Percentiles rank a stretch among this genome's conserved stretches.
phyloP scores from a whole-genome alignment of 2,888 invertebrate genomes.

The Branchipolynoe longqiensis region DNA sequence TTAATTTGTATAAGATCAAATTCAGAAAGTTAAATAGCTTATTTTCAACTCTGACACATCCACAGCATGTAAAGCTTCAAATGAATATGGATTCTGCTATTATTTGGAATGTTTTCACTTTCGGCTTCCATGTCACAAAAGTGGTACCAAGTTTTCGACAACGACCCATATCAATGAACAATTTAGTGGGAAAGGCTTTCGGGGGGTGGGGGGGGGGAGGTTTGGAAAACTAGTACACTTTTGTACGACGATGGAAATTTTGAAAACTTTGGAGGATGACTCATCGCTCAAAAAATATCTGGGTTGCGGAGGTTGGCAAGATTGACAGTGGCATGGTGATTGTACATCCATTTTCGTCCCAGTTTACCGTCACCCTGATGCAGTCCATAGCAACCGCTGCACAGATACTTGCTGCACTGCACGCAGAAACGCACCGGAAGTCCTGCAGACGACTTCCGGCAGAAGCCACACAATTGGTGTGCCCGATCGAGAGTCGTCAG shows the following conservation, averaged over 20 bases:
- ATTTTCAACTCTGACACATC: too few relatives aligned
- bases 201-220: background rate
- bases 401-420: constrained; percentile 22
- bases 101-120: too few relatives aligned
- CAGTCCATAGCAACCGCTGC: background rate
- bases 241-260: too few relatives aligned
- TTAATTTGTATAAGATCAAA: too few relatives aligned
- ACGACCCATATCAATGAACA: too few relatives aligned
- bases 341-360: constrained; percentile 23
- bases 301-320: constrained; percentile 29
- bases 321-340: constrained; percentile 12
- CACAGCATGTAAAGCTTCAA: too few relatives aligned
- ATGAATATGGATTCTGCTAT: too few relatives aligned
- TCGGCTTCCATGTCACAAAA: too few relatives aligned
- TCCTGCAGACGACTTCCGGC: background rate
- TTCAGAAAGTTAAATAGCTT: too few relatives aligned
- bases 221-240: background rate
- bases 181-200: too few relatives aligned
- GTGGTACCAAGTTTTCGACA: too few relatives aligned
- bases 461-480: constrained; percentile 2
- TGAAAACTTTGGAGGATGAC: too few relatives aligned
- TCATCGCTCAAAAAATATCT: background rate
- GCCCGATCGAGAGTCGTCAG: background rate
- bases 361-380: background rate
- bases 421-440: constrained; percentile 6